These are phyloP conservation scores for Ardeotis arabs DNA, from an alignment of 2,113 vertebrate genomes.

Conservation along the genomic window DNA sequence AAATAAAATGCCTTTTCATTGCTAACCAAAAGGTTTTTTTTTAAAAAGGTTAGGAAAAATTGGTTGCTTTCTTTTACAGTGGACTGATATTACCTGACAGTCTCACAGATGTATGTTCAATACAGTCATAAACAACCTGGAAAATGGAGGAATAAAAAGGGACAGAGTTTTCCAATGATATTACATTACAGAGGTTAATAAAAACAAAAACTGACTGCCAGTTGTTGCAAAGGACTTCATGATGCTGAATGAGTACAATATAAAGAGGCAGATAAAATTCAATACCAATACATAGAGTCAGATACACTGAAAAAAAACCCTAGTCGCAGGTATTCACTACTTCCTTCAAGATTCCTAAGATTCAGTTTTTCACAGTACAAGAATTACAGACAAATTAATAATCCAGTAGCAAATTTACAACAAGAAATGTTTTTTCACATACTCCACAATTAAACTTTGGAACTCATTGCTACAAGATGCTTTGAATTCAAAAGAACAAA, in stretches of 20 bases:
- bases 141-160: not conserved
- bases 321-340: not conserved
- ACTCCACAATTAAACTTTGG: not conserved
- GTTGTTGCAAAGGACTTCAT: not conserved
- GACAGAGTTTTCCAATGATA: not conserved
- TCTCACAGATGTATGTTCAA: not conserved
- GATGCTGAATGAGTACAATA: not conserved
- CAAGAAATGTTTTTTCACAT: not conserved
- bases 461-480: not conserved
- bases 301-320: not conserved
- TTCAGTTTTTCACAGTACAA: not conserved
- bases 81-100: not conserved
- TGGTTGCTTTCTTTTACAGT: not conserved
- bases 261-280: not conserved
- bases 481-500: not conserved
- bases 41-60: not conserved
- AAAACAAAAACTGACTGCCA: not conserved
- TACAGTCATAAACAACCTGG: not conserved
- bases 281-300: not conserved
- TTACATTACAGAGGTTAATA: not conserved
- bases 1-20: not conserved
- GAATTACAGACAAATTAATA: not conserved
- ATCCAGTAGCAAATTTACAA: not conserved
- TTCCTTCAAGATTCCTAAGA: not conserved
- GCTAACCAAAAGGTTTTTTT: not conserved